Percentiles rank a stretch among this genome's conserved stretches.
These are phyloP conservation scores for Helobdella robusta DNA, from an alignment of 2,888 invertebrate species.

Conservation along the genomic window DNA sequence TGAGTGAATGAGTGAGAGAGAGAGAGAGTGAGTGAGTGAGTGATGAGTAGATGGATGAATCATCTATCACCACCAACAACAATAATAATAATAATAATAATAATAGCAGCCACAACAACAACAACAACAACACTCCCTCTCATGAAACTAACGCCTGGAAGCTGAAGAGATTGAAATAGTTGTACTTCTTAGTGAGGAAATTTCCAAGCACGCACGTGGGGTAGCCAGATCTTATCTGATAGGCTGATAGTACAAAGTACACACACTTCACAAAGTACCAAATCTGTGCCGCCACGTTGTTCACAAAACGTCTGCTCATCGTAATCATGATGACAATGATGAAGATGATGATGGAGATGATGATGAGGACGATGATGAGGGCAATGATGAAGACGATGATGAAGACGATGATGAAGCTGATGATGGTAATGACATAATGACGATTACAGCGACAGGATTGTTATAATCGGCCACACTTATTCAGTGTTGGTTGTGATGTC, in stretches of 20 bases:
- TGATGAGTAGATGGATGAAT: neutral
- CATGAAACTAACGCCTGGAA: conserved; percentile 71
- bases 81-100: neutral
- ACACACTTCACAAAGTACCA: conserved; percentile 97
- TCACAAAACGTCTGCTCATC: conserved; percentile 63
- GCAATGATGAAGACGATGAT: neutral
- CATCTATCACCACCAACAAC: neutral
- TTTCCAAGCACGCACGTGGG: conserved; percentile 94
- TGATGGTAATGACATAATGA: too few relatives aligned
- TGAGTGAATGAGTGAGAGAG: neutral
- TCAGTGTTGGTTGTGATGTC: too few relatives aligned
- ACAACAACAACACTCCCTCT: neutral
- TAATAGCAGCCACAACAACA: neutral
- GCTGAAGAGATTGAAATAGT: conserved; percentile 77
- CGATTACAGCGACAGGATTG: too few relatives aligned
- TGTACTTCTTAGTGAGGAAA: conserved; percentile 91
- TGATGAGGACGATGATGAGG: conserved; percentile 10
- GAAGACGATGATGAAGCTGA: too few relatives aligned
- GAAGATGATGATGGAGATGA: conserved; percentile 19
- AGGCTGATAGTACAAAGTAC: conserved; percentile 86
- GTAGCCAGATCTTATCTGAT: conserved; percentile 95
- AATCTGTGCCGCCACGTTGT: conserved; percentile 76
- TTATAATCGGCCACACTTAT: too few relatives aligned
- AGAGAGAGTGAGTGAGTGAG: neutral
- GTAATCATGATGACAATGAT: conserved; percentile 2